A percentile compares a stretch with the other conserved stretches of the same genome.
Conservation (phyloP, 1,140 invertebrate species). For the Habropoda laboriosa region DNA sequence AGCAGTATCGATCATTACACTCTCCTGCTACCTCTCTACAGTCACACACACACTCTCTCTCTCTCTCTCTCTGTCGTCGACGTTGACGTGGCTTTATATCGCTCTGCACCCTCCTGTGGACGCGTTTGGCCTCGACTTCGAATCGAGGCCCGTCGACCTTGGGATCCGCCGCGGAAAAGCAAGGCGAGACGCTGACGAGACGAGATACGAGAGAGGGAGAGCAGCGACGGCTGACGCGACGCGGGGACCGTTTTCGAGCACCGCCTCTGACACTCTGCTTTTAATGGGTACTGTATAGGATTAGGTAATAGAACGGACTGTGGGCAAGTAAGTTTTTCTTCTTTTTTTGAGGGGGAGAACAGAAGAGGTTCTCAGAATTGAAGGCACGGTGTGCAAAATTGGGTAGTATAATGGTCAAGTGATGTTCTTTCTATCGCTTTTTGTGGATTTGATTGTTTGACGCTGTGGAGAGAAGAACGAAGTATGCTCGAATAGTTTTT, state of each 20-base stretch:
- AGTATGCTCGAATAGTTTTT: too few relatives aligned
- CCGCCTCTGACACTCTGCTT: not conserved
- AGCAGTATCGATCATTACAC: conserved; percentile 67
- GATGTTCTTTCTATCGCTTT: too few relatives aligned
- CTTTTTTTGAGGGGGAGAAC: too few relatives aligned
- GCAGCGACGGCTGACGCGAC: not conserved
- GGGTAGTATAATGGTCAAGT: too few relatives aligned
- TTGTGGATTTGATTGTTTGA: too few relatives aligned
- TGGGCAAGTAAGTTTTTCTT: too few relatives aligned
- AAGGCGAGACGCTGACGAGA: conserved; percentile 52
- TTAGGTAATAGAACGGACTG: too few relatives aligned
- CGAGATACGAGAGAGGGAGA: not conserved
- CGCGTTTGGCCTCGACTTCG: conserved; percentile 23
- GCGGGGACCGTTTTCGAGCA: not conserved
- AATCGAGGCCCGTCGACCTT: conserved; percentile 51
- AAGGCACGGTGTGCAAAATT: too few relatives aligned
- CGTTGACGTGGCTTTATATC: not conserved
- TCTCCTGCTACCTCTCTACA: not conserved
- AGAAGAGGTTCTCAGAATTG: too few relatives aligned
- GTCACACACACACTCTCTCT: not conserved
- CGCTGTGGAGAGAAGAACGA: too few relatives aligned
- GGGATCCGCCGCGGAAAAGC: conserved; percentile 29
- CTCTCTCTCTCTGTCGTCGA: not conserved
- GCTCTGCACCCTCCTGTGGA: conserved; percentile 4
- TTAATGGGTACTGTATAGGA: not conserved